Evolutionary conservation across 2,113 vertebrate species (phyloP), one percentile per base, ranked within the genome.

Genomic region (Atlantisia rogersi): DNA sequence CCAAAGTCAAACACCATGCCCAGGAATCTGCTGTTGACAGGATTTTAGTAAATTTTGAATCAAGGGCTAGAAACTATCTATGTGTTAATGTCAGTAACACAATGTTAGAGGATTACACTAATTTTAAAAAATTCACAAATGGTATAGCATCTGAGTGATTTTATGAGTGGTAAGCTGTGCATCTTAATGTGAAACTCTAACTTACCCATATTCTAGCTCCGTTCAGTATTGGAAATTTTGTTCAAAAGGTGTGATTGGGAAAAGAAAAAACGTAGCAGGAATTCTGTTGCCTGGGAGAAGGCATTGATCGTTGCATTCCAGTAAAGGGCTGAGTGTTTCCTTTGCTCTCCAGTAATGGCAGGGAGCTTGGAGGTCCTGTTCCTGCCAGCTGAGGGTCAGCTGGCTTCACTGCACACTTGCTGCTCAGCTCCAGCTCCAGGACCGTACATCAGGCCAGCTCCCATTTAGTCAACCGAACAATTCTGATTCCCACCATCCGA

Each of bases 351-450:
- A 12, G 32, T 21, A 56, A 21, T 44, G 53, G 7, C 46, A 65
- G 18, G 24, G 24, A 90, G 37, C 53, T 76, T 15, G 15, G 40
- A 32, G 35, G 7, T 79, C 52, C 31, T 35, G 28, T 32, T 76
- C 11, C 18, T 42, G 15, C 19, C 6, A 0, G 12, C 32, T 63
- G n/a, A 83, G 46, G 26, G 46, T 22, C 81, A 31, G 12, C 46
- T 65, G 65, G 24, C 26, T 68, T 83, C 42, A 22, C 29, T 24
- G 37, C 1, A 0, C 1, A 1, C n/a, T 85, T 1, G 0, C 11
- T 60, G 35, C 59, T 69, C 48, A 82, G 26, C 29, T 59, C 16
- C 42, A 55, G 63, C 58, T 26, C 46, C 40, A 9, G 58, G 40
- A 40, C 31, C 0, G 0, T 39, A 44, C 73, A 69, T 78, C 50